Conservation (phyloP, 2,113 vertebrate species). For the Macroglossus sobrinus region DNA sequence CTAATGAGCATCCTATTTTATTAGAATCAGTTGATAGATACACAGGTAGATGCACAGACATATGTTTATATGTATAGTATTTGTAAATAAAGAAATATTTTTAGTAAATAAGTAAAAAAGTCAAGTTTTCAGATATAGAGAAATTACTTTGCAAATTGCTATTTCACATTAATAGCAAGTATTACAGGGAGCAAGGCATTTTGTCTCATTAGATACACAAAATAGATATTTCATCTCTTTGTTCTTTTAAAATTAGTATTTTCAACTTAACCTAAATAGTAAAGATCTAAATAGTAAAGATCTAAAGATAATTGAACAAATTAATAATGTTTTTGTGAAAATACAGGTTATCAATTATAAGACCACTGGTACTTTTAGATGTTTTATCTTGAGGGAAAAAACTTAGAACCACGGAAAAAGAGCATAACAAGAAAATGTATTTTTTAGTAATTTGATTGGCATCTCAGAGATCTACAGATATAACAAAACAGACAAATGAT, state of each 20-base stretch:
- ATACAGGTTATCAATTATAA: background rate
- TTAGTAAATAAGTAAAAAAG: background rate
- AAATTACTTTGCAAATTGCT: background rate
- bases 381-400: background rate
- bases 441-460: background rate
- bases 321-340: background rate
- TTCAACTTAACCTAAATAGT: background rate
- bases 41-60: background rate
- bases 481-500: background rate
- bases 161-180: background rate
- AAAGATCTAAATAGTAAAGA: background rate
- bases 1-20: background rate
- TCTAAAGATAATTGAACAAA: background rate
- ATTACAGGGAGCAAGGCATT: background rate
- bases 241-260: background rate
- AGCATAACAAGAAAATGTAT: background rate
- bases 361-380: background rate
- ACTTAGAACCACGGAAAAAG: background rate
- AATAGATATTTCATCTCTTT: conserved; percentile 13
- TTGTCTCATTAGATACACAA: background rate
- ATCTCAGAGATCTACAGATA: background rate
- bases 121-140: background rate
- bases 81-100: background rate
- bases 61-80: background rate
- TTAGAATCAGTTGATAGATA: background rate